Conservation (phyloP, 2,113 vertebrate species). For the Zosterops hypoxanthus region DNA sequence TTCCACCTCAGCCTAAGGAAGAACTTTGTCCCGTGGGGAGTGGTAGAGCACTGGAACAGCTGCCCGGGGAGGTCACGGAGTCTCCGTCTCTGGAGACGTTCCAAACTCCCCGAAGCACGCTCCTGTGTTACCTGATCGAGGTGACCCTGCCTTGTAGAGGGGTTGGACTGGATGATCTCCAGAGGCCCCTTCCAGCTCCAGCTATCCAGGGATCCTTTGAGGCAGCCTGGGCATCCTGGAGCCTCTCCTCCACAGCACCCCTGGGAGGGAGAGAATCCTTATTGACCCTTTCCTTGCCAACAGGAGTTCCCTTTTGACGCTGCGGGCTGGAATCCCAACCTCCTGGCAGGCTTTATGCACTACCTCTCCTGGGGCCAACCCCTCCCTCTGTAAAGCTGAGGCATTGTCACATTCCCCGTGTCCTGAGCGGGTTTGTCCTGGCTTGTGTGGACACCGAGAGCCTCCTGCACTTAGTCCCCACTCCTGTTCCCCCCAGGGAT, state of each 20-base stretch:
- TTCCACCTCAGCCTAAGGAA: neutral
- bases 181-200: neutral
- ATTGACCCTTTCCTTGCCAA: accelerated
- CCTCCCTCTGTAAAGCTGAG: neutral
- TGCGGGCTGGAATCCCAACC: accelerated
- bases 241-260: neutral
- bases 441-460: accelerated
- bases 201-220: neutral
- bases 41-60: neutral
- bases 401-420: accelerated
- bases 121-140: neutral
- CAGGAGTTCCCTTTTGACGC: accelerated
- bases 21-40: accelerated
- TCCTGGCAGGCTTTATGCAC: neutral
- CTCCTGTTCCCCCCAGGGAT: constrained; percentile 79
- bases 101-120: neutral
- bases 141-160: neutral
- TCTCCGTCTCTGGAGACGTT: neutral
- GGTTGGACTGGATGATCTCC: neutral
- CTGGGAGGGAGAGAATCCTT: neutral
- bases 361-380: accelerated
- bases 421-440: accelerated
- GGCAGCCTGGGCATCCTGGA: accelerated
- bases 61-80: neutral
- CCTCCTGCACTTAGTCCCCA: neutral